Evolutionary conservation across 2,113 vertebrate species (phyloP).

Genomic region (Mobula hypostoma): DNA sequence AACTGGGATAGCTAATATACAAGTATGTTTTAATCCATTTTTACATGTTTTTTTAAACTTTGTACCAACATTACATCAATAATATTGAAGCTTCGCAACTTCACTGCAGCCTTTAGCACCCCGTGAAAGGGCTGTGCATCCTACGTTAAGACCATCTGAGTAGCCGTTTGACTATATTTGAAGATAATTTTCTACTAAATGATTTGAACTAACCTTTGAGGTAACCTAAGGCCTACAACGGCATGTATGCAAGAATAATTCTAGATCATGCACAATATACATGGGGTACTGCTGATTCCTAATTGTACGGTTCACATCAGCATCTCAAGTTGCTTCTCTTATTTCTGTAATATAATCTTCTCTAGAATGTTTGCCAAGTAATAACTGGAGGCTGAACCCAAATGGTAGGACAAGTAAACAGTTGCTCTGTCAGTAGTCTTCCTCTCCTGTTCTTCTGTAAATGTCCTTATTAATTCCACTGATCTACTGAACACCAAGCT

Average conservation of each 20-base stretch:
- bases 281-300: background rate
- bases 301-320: background rate
- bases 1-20: no score
- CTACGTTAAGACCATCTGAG: no score
- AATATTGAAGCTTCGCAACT: no score
- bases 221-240: background rate
- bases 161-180: background rate
- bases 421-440: background rate
- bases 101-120: no score
- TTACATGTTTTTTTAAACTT: no score
- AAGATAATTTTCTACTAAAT: background rate
- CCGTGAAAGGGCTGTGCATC: no score
- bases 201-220: background rate
- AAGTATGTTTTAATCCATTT: no score
- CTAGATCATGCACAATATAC: background rate
- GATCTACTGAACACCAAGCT: no score
- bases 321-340: background rate
- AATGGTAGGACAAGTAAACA: background rate
- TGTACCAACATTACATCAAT: no score
- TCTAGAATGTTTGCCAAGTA: background rate
- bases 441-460: no score
- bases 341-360: background rate
- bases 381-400: background rate
- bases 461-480: no score
- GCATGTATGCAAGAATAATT: background rate